These are phyloP conservation scores for Macaca nemestrina DNA, from an alignment of 2,113 vertebrate species.

Conservation along the genomic window DNA sequence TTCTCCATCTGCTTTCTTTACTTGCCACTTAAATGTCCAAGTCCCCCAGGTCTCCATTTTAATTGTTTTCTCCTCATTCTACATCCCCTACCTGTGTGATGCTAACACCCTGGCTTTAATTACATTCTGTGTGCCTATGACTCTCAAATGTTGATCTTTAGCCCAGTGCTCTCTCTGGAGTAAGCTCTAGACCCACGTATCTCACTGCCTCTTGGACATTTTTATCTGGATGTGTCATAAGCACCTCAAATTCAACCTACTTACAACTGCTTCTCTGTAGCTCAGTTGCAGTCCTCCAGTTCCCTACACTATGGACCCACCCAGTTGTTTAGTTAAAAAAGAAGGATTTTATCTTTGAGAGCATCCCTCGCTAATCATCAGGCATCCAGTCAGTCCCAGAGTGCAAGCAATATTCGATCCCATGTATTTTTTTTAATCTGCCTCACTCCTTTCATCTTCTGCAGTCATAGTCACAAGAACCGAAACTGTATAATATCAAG, in stretches of 20 bases:
- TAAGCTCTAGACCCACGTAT: not conserved
- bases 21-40: not conserved
- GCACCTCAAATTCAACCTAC: not conserved
- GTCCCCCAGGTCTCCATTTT: not conserved
- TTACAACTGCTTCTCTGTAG: not conserved
- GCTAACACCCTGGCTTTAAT: not conserved
- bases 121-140: not conserved
- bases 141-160: not conserved
- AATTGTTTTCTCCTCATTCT: not conserved
- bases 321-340: not conserved
- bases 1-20: not conserved
- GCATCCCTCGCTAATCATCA: not conserved
- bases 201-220: not conserved
- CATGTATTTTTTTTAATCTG: not conserved
- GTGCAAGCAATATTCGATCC: not conserved
- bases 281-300: not conserved
- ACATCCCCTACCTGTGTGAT: not conserved
- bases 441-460: not conserved
- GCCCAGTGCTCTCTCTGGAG: not conserved
- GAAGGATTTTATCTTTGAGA: not conserved
- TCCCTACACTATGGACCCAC: not conserved
- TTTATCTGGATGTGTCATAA: not conserved
- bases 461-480: not conserved
- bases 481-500: not conserved
- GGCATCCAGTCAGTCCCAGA: not conserved